Conservation (phyloP, 2,113 vertebrate genomes). For the Ardeotis arabs region DNA sequence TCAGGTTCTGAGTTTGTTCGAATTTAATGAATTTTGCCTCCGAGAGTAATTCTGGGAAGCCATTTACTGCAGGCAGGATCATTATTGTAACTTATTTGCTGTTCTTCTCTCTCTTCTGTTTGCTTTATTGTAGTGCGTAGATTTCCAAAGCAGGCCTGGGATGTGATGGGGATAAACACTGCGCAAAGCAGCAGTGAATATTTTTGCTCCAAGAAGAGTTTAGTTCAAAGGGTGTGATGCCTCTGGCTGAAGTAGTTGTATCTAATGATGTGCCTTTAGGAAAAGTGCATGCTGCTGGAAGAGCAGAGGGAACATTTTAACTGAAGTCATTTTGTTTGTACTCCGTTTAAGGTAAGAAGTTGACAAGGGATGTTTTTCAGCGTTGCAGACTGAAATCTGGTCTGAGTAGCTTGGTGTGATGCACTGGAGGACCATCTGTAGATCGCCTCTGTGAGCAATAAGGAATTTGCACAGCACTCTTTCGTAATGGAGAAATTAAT, state of each 20-base stretch:
- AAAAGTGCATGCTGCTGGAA: neutral
- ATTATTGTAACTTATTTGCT: neutral
- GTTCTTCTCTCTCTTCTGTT: neutral
- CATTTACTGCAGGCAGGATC: neutral
- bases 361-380: neutral
- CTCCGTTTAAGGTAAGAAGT: neutral
- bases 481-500: too few species aligned
- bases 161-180: neutral
- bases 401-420: neutral
- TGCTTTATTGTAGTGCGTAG: neutral
- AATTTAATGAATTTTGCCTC: neutral
- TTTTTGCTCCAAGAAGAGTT: neutral
- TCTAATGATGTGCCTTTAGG: neutral
- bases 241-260: neutral
- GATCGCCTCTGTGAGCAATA: accelerated
- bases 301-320: neutral
- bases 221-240: neutral
- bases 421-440: neutral
- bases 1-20: neutral
- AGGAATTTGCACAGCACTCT: neutral
- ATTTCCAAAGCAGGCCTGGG: neutral
- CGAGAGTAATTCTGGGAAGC: neutral
- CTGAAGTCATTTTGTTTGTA: neutral
- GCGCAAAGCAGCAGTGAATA: neutral
- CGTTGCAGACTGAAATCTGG: accelerated